Evolutionary conservation across 2,797 vertebrate genomes (phyloP).

Genomic region (Synanceia verrucosa): DNA sequence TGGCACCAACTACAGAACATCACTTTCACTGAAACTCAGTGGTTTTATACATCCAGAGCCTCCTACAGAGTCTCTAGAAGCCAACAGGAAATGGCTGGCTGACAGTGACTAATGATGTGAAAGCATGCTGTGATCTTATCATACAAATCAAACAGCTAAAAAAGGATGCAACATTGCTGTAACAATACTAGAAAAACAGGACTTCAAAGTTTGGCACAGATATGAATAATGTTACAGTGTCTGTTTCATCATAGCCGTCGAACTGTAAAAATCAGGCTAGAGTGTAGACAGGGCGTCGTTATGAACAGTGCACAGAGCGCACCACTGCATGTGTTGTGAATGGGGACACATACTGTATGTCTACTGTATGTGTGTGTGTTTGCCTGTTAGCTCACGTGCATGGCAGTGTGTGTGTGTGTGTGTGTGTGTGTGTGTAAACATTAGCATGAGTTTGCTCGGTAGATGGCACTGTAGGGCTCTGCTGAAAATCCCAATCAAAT

Average conservation of each 20-base stretch:
- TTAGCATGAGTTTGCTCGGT: constrained; percentile 65
- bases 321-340: constrained; percentile 53
- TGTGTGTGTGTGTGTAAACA: constrained; percentile 72
- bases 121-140: constrained; percentile 71
- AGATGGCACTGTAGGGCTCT: constrained; percentile 77
- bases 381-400: constrained; percentile 59
- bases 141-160: constrained; percentile 50
- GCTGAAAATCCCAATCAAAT: constrained; percentile 59
- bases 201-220: constrained; percentile 57
- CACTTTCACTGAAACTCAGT: constrained; percentile 55
- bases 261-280: constrained; percentile 22
- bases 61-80: constrained; percentile 28
- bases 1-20: constrained; percentile 51
- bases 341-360: constrained; percentile 51
- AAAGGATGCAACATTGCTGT: constrained; percentile 26
- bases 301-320: constrained; percentile 21
- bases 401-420: constrained; percentile 74
- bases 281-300: constrained; percentile 22
- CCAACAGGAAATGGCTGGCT: constrained; percentile 34
- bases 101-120: constrained; percentile 50
- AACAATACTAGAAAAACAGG: constrained; percentile 34
- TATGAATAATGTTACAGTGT: constrained; percentile 35
- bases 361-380: constrained; percentile 60
- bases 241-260: constrained; percentile 1
- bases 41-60: constrained; percentile 27